phyloP scores from a whole-genome alignment of 2,888 invertebrate species.

The Troides oblongomaculatus region DNA sequence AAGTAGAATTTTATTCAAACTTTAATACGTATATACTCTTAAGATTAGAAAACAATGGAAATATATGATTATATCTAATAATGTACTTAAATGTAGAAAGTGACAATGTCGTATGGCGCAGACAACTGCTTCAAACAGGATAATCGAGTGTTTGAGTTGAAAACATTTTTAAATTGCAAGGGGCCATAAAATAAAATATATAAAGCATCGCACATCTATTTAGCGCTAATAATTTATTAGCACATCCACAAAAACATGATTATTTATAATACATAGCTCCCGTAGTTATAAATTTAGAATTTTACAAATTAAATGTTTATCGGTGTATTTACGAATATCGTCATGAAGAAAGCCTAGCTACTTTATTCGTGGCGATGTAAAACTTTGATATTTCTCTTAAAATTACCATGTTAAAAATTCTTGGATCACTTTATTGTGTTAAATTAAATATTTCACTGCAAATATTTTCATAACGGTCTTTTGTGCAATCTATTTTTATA shows the following conservation, averaged over 20 bases:
- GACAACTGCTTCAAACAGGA: constrained; percentile 52
- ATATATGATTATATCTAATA: constrained; percentile 47
- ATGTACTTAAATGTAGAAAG: constrained; percentile 65
- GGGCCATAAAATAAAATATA: constrained; percentile 61
- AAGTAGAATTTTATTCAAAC: constrained; percentile 60
- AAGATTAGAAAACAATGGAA: constrained; percentile 55
- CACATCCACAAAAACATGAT: constrained; percentile 18
- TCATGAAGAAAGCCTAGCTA: constrained; percentile 8
- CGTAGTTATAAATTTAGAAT: constrained; percentile 25
- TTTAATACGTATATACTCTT: constrained; percentile 53
- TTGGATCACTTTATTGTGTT: constrained; percentile 31
- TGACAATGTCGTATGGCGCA: constrained; percentile 36
- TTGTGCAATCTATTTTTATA: constrained; percentile 78
- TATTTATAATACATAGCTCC: constrained; percentile 14
- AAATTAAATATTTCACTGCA: constrained; percentile 49
- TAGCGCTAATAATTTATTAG: constrained; percentile 25
- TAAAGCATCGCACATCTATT: constrained; percentile 40
- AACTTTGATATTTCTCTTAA: constrained; percentile 24
- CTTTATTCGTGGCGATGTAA: constrained; percentile 9
- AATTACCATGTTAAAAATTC: constrained; percentile 19
- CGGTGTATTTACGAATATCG: constrained; percentile 18
- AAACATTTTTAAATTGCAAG: constrained; percentile 57
- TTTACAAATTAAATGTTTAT: constrained; percentile 24
- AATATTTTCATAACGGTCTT: constrained; percentile 66
- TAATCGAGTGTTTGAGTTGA: constrained; percentile 52